phyloP scores from a whole-genome alignment of 2,888 invertebrate species.

The Trichopoda pennipes region DNA sequence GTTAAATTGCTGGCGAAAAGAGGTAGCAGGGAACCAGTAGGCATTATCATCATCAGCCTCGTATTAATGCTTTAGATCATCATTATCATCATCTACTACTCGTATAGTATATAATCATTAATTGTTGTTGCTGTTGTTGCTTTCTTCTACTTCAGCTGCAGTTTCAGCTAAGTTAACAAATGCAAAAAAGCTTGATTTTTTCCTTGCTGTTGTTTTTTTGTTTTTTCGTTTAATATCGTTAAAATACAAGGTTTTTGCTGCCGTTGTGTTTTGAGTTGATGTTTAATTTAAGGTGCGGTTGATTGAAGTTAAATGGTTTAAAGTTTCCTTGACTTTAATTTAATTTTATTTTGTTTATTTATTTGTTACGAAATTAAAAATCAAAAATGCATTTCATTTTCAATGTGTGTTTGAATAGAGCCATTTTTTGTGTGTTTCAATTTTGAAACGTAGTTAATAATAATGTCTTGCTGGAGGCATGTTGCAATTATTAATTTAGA shows the following conservation, averaged over 20 bases:
- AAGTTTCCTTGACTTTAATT: constrained; percentile 56
- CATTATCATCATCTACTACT: constrained; percentile 49
- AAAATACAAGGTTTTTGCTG: constrained; percentile 48
- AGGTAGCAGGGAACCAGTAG: neutral
- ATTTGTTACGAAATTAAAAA: constrained; percentile 38
- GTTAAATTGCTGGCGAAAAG: neutral
- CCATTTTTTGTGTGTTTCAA: neutral
- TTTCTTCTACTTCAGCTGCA: constrained; percentile 58
- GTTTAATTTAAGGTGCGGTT: constrained; percentile 59
- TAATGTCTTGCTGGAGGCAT: neutral
- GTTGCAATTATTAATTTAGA: constrained; percentile 36
- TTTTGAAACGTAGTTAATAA: neutral
- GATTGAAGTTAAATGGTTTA: constrained; percentile 59
- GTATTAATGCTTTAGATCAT: constrained; percentile 44
- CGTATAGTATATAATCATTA: constrained; percentile 24
- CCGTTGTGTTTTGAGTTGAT: constrained; percentile 25
- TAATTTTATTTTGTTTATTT: constrained; percentile 27
- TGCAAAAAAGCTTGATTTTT: constrained; percentile 39
- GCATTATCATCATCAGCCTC: constrained; percentile 2
- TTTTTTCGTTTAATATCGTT: constrained; percentile 12
- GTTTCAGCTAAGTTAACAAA: constrained; percentile 53
- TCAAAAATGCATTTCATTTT: constrained; percentile 52
- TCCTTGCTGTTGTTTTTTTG: neutral
- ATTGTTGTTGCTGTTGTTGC: constrained; percentile 40
- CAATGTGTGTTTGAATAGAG: constrained; percentile 12